A percentile compares a stretch with the other conserved stretches of the same genome.
phyloP scores from a whole-genome alignment of 2,797 vertebrate genomes.

The Sebastolobus altivelis region DNA sequence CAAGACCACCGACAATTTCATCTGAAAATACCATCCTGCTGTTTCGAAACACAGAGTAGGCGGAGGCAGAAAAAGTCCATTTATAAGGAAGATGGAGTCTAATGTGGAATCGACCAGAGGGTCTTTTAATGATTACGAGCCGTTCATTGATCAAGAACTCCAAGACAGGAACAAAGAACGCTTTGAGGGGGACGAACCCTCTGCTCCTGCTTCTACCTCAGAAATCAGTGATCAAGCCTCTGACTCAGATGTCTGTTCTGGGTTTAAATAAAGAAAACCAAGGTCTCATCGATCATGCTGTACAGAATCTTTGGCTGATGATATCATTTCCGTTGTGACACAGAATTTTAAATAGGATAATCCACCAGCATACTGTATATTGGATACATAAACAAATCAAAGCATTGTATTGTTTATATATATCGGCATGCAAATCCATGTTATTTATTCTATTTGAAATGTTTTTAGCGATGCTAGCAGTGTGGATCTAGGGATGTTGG shows the following conservation, averaged over 20 bases:
- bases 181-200: constrained; percentile 42
- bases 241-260: constrained; percentile 11
- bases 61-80: constrained; percentile 47
- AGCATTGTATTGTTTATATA: not conserved
- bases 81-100: constrained; percentile 61
- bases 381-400: not conserved
- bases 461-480: not conserved
- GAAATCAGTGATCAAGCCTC: constrained; percentile 31
- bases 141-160: constrained; percentile 60
- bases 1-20: constrained; percentile 13
- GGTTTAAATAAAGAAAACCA: not conserved
- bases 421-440: not conserved
- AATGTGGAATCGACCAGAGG: constrained; percentile 68
- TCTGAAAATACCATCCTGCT: constrained; percentile 34
- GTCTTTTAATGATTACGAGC: constrained; percentile 62
- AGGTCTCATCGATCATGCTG: not conserved
- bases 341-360: not conserved
- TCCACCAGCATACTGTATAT: not conserved
- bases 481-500: not conserved
- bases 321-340: not conserved
- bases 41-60: constrained; percentile 27
- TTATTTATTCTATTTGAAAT: not conserved
- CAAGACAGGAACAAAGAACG: constrained; percentile 47
- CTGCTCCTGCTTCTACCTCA: constrained; percentile 15
- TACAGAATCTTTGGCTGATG: not conserved